A percentile compares a stretch with the other conserved stretches of the same genome.
These are phyloP conservation scores for Congeria kusceri DNA, from an alignment of 2,888 invertebrate species.

Conservation along the genomic window DNA sequence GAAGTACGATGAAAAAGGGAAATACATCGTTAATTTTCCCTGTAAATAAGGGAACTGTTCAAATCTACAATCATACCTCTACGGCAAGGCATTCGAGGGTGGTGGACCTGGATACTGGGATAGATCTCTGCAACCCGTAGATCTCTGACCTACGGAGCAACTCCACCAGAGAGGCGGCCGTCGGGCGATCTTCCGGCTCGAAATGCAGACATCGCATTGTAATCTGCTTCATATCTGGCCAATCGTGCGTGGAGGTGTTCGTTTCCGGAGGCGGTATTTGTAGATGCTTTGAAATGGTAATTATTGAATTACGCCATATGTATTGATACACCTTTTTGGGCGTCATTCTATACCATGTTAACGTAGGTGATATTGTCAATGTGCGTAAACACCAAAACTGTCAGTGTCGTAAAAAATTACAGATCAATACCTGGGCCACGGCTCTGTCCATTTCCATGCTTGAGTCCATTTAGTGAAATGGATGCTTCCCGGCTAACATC, in stretches of 20 bases:
- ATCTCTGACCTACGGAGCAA: slow-evolving; percentile 73
- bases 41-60: too few species aligned
- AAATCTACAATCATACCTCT: slow-evolving; percentile 63
- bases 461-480: slow-evolving; percentile 78
- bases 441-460: slow-evolving; percentile 81
- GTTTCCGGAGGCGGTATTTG: slow-evolving; percentile 72
- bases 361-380: too few species aligned
- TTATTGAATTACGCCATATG: not conserved
- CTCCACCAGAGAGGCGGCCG: slow-evolving; percentile 61
- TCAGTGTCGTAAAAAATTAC: too few species aligned
- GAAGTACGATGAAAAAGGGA: too few species aligned
- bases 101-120: slow-evolving; percentile 75
- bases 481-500: slow-evolving; percentile 80
- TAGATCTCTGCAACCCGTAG: slow-evolving; percentile 69
- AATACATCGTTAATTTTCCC: too few species aligned
- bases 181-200: slow-evolving; percentile 78
- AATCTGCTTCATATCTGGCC: slow-evolving; percentile 81
- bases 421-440: slow-evolving; percentile 72
- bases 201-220: slow-evolving; percentile 76
- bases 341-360: too few species aligned
- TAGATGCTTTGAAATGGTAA: slow-evolving; percentile 59
- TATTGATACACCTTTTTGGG: too few species aligned
- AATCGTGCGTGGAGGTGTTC: slow-evolving; percentile 63
- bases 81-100: slow-evolving; percentile 80
- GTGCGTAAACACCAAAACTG: too few species aligned